Base-by-base conservation (phyloP, 2,113 vertebrate genomes). In the Parus major region DNA sequence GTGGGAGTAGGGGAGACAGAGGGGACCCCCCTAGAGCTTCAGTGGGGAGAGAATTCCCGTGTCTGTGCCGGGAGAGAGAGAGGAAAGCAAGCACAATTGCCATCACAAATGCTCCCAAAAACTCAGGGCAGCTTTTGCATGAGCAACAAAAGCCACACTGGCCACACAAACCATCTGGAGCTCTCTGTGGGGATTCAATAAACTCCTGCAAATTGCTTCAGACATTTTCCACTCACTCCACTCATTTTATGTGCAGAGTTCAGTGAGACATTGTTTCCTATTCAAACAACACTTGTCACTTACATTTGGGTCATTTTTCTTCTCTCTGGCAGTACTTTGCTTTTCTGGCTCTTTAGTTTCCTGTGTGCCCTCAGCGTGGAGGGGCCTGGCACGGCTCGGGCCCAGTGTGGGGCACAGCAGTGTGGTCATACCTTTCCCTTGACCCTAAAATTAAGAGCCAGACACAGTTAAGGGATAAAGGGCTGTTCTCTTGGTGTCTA, bases 101-200 rank as follows among this genome's bases (percentile, higher is more conserved):
- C 52, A 29, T 17, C 77, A 27, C 44, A 22, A 82, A 64, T 1
- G 4, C 41, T 68, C 44, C 61, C 9, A 46, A 72, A 82, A 75
- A 47, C 84, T 13, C 89, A 19, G 70, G n/a, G 49, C 81, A 91
- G 94, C 73, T 82, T 92, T 55, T 82, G 36, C 83, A 49, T 12
- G 86, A 93, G 81, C 89, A 78, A 20, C 56, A 47, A 50, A 60
- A 93, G 77, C 86, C 1, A 31, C 1, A 1, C 10, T 60, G 42
- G 91, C 94, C 91, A 33, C 86, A 53, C 73, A 79, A 86, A 84
- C 92, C 90, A 69, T 84, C 96, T 95, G 95, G 92, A 95, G 81
- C 93, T 96, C 86, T 95, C 95, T 19, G 80, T 42, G 93, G 96
- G 92, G 91, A 92, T 93, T 86, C 53, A 92, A 79, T 81, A 94